phyloP scores from a whole-genome alignment of 2,888 invertebrate genomes.

The Sesia bembeciformis region DNA sequence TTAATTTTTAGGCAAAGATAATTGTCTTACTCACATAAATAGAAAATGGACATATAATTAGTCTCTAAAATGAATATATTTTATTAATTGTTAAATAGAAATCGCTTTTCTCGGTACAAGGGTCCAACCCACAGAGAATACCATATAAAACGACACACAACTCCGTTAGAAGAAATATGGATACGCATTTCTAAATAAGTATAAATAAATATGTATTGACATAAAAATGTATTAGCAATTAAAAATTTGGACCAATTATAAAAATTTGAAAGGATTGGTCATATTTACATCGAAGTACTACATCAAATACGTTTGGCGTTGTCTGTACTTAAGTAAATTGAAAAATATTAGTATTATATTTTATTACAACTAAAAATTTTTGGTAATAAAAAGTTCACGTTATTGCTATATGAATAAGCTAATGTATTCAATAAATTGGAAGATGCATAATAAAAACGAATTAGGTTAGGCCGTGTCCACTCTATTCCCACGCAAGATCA shows the following conservation, averaged over 20 bases:
- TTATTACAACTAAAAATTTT: no score
- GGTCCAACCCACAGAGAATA: slow-evolving; percentile 21
- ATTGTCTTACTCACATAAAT: background rate
- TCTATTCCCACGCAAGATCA: slow-evolving; percentile 60
- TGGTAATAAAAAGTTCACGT: no score
- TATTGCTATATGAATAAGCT: no score
- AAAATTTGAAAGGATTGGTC: no score
- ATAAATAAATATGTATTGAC: slow-evolving; percentile 10
- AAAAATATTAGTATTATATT: no score
- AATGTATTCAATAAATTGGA: no score
- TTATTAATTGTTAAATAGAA: slow-evolving; percentile 13
- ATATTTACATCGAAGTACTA: no score
- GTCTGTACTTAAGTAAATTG: no score
- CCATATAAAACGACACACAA: slow-evolving; percentile 5
- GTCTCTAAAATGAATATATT: background rate
- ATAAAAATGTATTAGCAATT: slow-evolving; percentile 2
- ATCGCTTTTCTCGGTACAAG: slow-evolving; percentile 42
- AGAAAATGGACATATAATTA: background rate
- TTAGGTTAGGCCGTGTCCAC: slow-evolving; percentile 36
- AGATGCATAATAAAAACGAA: no score
- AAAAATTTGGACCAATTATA: no score
- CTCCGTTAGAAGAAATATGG: slow-evolving; percentile 24
- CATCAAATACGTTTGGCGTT: no score
- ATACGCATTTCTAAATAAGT: slow-evolving; percentile 26
- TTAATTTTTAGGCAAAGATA: no score